These are phyloP conservation scores for Helicoverpa armigera DNA, from an alignment of 1,140 invertebrate genomes.

Conservation along the genomic window DNA sequence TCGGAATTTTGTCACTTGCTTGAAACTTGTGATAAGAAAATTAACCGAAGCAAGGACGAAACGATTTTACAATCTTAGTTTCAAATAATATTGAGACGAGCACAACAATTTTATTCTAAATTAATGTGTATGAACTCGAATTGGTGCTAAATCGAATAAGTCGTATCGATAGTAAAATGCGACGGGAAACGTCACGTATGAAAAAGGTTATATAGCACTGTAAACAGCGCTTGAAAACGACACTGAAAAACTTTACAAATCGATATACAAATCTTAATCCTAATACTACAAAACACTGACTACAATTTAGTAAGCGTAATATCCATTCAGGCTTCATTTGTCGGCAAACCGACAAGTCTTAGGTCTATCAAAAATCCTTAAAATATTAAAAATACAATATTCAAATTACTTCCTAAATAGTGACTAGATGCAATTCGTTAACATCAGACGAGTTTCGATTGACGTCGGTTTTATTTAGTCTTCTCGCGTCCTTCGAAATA, in stretches of 20 bases:
- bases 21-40: not conserved
- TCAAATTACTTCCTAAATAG: conserved; percentile 45
- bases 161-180: not conserved
- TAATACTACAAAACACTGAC: conserved; percentile 55
- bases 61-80: not conserved
- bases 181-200: not conserved
- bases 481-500: conserved; percentile 32
- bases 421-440: conserved; percentile 54
- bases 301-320: conserved; percentile 78
- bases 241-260: conserved; percentile 35
- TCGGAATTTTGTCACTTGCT: not conserved
- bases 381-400: conserved; percentile 40
- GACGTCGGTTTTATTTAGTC: conserved; percentile 48
- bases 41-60: not conserved
- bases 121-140: not conserved
- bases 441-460: conserved; percentile 54
- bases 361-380: conserved; percentile 36
- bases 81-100: not conserved
- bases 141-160: not conserved
- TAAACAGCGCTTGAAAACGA: conserved; percentile 6
- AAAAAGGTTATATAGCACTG: not conserved
- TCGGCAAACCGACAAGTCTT: conserved; percentile 44
- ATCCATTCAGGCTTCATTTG: conserved; percentile 69
- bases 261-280: conserved; percentile 24
- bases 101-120: not conserved